Base-by-base conservation (phyloP, 30 jellyfish, hydroid and myxozoan species). In the Aurelia coerulea region DNA sequence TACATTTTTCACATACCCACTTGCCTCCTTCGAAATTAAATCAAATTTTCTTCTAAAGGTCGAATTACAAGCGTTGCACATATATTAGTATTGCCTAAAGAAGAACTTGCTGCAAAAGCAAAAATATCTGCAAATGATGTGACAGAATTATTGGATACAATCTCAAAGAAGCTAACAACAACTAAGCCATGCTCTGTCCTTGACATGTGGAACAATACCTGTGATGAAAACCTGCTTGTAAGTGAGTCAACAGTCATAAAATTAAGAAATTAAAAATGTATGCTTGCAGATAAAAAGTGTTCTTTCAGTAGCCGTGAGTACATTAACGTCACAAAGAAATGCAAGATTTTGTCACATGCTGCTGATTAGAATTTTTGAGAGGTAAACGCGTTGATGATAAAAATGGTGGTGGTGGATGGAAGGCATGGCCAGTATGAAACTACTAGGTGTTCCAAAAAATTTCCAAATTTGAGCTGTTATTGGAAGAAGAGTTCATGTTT, bases 81-180 rank as follows among this genome's bases (percentile, higher is more conserved):
- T 53, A 74, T 84, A 4, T 35, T 84, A 77, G 93, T 51, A 12
- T 83, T 84, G 5, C 88, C 87, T 10, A 73, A 53, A 51, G 93
- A 84, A 62, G 93, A 84, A 23, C 81, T 84, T 13, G 93, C 82
- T 2, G 77, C 83, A 14, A 84, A 63, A 64, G 56, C 82, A 13
- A 84, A 56, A 18, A 65, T 84, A 8, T 56, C 93, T 0, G 79
- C 62, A 11, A 62, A 73, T 18, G 79, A 62, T 35, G 50, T 84
- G 52, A 13, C 79, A 62, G 63, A 73, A 14, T 34, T 84, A 11
- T 49, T 35, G 39, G 82, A 32, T 34, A 73, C 93, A 0, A 84
- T 84, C 23, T 84, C 82, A 11, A 73, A 51, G 31, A 84, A 72
- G 72, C 53, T 84, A 18, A 62, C 81, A n/a, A 51, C 12, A n/a